Base-by-base conservation (phyloP, 1,140 invertebrate species). In the Brachionus plicatilis region DNA sequence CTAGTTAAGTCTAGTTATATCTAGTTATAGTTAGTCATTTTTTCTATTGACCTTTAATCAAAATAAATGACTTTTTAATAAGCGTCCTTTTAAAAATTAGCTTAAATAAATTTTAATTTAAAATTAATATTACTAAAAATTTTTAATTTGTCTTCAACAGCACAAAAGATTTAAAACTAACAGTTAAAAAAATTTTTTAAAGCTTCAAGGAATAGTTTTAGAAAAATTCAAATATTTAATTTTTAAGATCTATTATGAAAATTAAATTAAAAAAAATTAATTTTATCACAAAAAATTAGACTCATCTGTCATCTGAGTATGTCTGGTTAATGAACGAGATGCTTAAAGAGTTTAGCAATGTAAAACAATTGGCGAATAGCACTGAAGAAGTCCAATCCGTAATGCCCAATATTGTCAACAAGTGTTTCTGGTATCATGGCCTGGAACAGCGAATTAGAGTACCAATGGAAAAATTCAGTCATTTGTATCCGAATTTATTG, bases 401-500 rank as follows among this genome's bases (percentile, higher is more conserved):
- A 83, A 88, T 89, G 88, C 88, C 89, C 8, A 87, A 86, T 29
- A 85, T 88, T 29, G 88, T 89, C 82, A 88, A 87, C 84, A 87
- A 87, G 82, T 85, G 89, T 8, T 87, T 88, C 85, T 90, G 88
- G 88, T 86, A 88, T n/a, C 85, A 86, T 72, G 88, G 86, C 1
- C 85, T 90, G 0, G 87, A 87, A 65, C 86, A 89, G 47, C 86
- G 88, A 60, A 89, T 89, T 60, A 84, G 85, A 86, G 79, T 82
- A 60, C 88, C 88, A 12, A 88, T 89, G 88, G 87, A 89, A 43
- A 89, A 90, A 83, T 85, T 90, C 83, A 86, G 86, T 43, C 84
- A 87, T 60, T 87, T 90, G 7, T 88, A 88, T 85, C 88, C 88
- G 4, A 88, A 89, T 75, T 88, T 88, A 3, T 72, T 90, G 80